Conservation (phyloP, 2,888 invertebrate genomes). For the Fragum fragum region DNA sequence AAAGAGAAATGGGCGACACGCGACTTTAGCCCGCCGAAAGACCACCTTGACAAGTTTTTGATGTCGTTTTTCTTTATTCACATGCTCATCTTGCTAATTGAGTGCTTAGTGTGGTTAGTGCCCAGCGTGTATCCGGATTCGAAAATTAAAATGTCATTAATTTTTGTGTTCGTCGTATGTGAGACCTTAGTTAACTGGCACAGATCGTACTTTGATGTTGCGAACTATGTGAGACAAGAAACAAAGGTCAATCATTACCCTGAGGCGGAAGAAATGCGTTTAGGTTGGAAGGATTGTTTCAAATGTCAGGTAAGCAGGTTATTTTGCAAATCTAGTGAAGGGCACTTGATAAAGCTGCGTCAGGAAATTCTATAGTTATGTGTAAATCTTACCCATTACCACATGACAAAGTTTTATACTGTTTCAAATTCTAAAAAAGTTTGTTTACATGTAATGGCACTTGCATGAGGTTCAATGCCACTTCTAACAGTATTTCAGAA, state of each 20-base stretch:
- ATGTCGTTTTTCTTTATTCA: slow-evolving; percentile 71
- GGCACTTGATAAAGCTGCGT: no score
- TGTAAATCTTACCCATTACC: no score
- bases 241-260: slow-evolving; percentile 71
- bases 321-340: no score
- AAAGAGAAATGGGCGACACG: slow-evolving; percentile 73
- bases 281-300: slow-evolving; percentile 74
- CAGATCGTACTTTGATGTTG: slow-evolving; percentile 67
- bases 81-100: slow-evolving; percentile 68
- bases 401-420: no score
- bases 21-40: slow-evolving; percentile 73
- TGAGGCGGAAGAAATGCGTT: slow-evolving; percentile 66
- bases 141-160: slow-evolving; percentile 32
- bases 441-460: no score
- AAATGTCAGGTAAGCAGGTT: slow-evolving; percentile 71
- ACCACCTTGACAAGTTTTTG: slow-evolving; percentile 61
- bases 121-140: slow-evolving; percentile 68
- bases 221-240: slow-evolving; percentile 69
- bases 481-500: no score
- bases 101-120: slow-evolving; percentile 71
- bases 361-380: no score
- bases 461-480: no score
- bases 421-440: no score
- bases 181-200: slow-evolving; percentile 72
- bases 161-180: slow-evolving; percentile 55